These are phyloP conservation scores for Alexandromys fortis DNA, from an alignment of 2,113 vertebrate species.

Conservation along the genomic window DNA sequence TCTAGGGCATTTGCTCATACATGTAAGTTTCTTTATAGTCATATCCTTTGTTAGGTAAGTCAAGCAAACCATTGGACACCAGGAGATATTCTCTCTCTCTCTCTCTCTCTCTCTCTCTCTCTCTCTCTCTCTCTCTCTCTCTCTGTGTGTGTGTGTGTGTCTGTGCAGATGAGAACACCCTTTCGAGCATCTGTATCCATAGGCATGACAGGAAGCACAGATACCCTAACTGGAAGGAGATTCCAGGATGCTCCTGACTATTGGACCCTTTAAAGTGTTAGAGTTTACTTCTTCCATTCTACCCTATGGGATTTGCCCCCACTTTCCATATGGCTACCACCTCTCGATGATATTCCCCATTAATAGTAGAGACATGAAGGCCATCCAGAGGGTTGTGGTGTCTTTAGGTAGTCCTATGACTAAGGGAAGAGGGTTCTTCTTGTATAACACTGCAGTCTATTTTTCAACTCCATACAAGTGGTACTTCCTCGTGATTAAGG, in stretches of 20 bases:
- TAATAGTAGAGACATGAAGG: neutral
- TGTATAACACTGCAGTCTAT: neutral
- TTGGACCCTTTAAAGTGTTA: neutral
- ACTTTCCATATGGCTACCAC: neutral
- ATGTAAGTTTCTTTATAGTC: neutral
- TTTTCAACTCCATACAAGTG: neutral
- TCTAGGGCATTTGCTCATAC: neutral
- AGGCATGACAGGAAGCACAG: neutral
- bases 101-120: too few species aligned
- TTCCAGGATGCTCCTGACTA: neutral
- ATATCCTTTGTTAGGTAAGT: neutral
- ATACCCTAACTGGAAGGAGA: neutral
- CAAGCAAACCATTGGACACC: neutral
- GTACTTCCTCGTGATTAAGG: neutral
- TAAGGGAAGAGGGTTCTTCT: neutral
- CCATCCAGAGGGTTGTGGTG: neutral
- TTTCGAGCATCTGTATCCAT: neutral
- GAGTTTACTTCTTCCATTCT: neutral
- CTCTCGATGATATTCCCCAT: neutral
- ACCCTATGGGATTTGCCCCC: neutral
- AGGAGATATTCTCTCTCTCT: too few species aligned
- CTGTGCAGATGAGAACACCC: neutral
- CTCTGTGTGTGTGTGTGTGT: neutral
- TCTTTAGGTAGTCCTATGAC: neutral
- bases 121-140: neutral